Base-by-base conservation (phyloP, 2,888 invertebrate genomes). In the Phasia obesa region DNA sequence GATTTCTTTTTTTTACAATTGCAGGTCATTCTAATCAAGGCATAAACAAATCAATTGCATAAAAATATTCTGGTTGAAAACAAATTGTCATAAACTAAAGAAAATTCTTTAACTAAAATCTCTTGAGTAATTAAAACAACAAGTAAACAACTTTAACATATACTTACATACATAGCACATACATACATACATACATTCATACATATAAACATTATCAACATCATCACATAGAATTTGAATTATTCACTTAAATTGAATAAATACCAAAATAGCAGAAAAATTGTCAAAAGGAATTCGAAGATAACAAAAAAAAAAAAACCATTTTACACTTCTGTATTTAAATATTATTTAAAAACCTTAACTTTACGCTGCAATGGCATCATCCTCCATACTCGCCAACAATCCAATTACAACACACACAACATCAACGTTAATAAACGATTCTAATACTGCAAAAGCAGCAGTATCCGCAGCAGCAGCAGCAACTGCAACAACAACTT, bases 371-470 rank as follows among this genome's bases (percentile, higher is more conserved):
- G 87, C 86, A 86, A 90, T 90, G 90, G 90, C 90, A 89, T 90
- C 91, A 87, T 89, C 90, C 87, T 90, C 90, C 84, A 84, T 90
- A 87, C 86, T 91, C 84, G 86, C 90, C 81, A 89, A 87, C 84
- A 91, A 87, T 88, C 87, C 88, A 87, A 88, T 90, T 86, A 88
- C 88, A 86, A 87, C 85, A 84, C 87, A 87, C 85, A 84, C 88
- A 27, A 65, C 85, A 64, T 27, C 84, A 31, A 74, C 85, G 49
- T 76, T 86, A 77, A 49, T 84, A 71, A 75, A 82, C 17, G 71
- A 84, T 67, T 81, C 86, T 55, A 69, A 84, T 55, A 81, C 85
- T 57, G 49, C 74, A 78, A 31, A 69, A 31, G 55, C 81, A 38
- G 38, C 81, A 42, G 25, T 80, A 64, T 60, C 81, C 35, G 23